These are phyloP conservation scores for Lapara coniferarum DNA, from an alignment of 2,888 invertebrate genomes.

Conservation along the genomic window DNA sequence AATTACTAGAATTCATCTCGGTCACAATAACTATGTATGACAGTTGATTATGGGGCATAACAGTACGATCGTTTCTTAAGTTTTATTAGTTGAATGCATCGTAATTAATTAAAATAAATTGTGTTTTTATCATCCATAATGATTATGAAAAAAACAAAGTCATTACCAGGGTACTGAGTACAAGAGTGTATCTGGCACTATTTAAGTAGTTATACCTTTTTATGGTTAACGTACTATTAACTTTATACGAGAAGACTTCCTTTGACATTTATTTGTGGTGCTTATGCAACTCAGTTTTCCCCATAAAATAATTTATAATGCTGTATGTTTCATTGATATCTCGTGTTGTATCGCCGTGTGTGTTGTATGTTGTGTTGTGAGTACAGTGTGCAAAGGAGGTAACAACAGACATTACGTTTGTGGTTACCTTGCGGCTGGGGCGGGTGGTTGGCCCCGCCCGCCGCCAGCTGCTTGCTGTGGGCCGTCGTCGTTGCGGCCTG, in stretches of 20 bases:
- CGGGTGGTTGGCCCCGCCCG: constrained; percentile 88
- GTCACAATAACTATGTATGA: too few relatives aligned
- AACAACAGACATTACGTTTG: constrained; percentile 80
- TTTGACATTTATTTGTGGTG: too few relatives aligned
- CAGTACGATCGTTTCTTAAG: not conserved
- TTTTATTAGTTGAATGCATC: not conserved
- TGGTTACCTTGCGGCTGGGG: constrained; percentile 85
- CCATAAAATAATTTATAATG: too few relatives aligned
- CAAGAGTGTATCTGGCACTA: not conserved
- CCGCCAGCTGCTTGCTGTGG: constrained; percentile 92
- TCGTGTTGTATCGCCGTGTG: too few relatives aligned
- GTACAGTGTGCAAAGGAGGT: constrained; percentile 48
- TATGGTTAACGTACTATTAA: too few relatives aligned
- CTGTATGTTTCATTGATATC: too few relatives aligned
- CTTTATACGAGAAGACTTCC: too few relatives aligned
- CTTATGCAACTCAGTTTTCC: too few relatives aligned
- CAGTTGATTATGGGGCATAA: too few relatives aligned
- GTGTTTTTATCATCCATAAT: not conserved
- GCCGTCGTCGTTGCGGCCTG: constrained; percentile 88
- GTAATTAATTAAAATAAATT: constrained; percentile 3
- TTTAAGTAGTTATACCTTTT: too few relatives aligned
- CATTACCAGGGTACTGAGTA: not conserved
- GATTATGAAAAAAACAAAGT: not conserved
- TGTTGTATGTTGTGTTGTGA: constrained; percentile 9
- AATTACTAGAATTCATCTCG: too few relatives aligned